Percentiles rank a stretch among this genome's conserved stretches.
These are phyloP conservation scores for Nerophis lumbriciformis DNA, from an alignment of 2,113 vertebrate genomes.

Conservation along the genomic window DNA sequence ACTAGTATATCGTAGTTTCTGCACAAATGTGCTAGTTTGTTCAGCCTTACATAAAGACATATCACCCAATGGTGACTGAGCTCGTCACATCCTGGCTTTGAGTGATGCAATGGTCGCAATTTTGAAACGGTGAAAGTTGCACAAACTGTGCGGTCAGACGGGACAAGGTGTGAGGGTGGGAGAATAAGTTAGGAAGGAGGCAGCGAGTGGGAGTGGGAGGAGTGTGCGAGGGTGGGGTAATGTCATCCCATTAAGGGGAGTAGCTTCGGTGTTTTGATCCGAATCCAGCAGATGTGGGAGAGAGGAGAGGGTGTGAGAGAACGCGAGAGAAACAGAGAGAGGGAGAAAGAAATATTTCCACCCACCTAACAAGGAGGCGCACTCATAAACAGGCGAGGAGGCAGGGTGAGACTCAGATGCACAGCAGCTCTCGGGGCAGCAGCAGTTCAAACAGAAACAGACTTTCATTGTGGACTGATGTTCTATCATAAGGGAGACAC, in stretches of 20 bases:
- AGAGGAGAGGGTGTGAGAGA: conserved; percentile 43
- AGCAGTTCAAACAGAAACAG: conserved; percentile 58
- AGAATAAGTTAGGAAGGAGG: conserved; percentile 38
- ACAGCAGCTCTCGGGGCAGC: conserved; percentile 59
- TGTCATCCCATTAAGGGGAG: conserved; percentile 64
- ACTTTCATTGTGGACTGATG: conserved; percentile 56
- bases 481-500: conserved; percentile 45
- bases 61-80: conserved; percentile 1
- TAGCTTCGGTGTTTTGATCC: conserved; percentile 67
- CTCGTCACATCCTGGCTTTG: conserved; percentile 27
- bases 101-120: conserved; percentile 30
- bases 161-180: conserved; percentile 36
- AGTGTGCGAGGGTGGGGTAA: conserved; percentile 55
- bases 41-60: conserved; percentile 1
- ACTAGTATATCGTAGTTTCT: background rate
- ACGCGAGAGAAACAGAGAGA: conserved; percentile 35
- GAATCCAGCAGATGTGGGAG: conserved; percentile 65
- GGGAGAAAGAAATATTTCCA: conserved; percentile 70
- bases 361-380: conserved; percentile 72
- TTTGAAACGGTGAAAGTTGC: conserved; percentile 41
- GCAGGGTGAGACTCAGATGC: conserved; percentile 62
- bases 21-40: conserved; percentile 7
- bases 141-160: conserved; percentile 50
- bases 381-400: conserved; percentile 70
- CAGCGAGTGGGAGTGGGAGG: conserved; percentile 49